Evolutionary conservation across 2,113 vertebrate species (phyloP).

Genomic region (Cairina moschata): DNA sequence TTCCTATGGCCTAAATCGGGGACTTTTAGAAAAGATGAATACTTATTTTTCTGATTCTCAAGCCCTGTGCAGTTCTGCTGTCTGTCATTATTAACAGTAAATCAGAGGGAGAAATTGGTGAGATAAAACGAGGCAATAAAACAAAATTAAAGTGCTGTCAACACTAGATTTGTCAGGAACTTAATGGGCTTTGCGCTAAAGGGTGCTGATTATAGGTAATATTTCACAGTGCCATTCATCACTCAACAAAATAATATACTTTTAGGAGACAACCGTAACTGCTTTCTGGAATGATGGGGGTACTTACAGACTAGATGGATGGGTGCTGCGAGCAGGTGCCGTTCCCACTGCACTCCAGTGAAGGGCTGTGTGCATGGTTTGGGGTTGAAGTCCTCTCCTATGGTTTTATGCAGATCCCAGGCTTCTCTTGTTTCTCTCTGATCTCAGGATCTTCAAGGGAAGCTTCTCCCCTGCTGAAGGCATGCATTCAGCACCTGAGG

Average conservation of each 20-base stretch:
- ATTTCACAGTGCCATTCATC: slow-evolving; percentile 38
- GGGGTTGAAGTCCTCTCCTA: background rate
- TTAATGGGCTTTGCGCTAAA: slow-evolving; percentile 46
- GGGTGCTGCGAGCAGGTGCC: background rate
- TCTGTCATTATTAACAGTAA: slow-evolving; percentile 43
- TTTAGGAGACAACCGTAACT: slow-evolving; percentile 12
- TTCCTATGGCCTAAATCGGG: slow-evolving; percentile 24
- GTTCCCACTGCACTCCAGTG: background rate
- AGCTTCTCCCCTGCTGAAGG: background rate
- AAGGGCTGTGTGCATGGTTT: background rate
- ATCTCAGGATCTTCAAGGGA: background rate
- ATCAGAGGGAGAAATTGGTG: slow-evolving; percentile 3
- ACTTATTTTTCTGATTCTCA: slow-evolving; percentile 32
- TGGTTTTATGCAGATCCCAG: background rate
- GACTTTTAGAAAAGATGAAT: background rate
- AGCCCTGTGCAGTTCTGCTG: background rate
- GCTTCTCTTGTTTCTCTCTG: background rate
- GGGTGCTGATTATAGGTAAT: slow-evolving; percentile 27
- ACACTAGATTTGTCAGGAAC: slow-evolving; percentile 22
- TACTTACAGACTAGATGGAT: background rate
- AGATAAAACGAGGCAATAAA: slow-evolving; percentile 57
- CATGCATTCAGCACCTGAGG: background rate
- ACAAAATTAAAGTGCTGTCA: slow-evolving; percentile 65
- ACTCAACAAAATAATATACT: slow-evolving; percentile 30
- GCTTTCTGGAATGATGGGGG: background rate